Conservation (phyloP, 2,888 invertebrate genomes). For the Julus scanicus region DNA sequence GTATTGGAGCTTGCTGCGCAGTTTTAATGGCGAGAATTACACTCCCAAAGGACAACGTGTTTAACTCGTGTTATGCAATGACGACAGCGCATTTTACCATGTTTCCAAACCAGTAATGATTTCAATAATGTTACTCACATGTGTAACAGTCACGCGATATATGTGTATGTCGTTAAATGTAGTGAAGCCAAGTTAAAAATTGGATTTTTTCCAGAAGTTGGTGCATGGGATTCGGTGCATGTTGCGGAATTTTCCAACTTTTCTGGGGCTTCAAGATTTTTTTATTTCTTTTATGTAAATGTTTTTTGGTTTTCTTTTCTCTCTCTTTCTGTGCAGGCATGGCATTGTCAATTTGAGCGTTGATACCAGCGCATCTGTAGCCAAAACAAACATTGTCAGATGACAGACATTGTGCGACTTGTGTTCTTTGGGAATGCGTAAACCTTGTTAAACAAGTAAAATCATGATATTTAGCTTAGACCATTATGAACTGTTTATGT, state of each 20-base stretch:
- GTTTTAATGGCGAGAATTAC: not conserved
- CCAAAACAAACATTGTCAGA: not conserved
- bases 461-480: not conserved
- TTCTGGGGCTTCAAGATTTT: not conserved
- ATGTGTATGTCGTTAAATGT: not conserved
- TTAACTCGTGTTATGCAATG: slow-evolving; percentile 4
- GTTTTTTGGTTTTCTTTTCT: not conserved
- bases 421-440: not conserved
- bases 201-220: not conserved
- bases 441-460: not conserved
- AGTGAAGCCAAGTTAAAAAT: not conserved
- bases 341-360: not conserved
- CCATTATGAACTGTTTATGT: not conserved
- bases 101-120: not conserved
- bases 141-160: not conserved
- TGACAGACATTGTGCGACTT: not conserved
- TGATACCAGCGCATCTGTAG: not conserved
- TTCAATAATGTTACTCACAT: not conserved
- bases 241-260: not conserved
- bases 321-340: not conserved
- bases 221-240: not conserved
- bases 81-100: not conserved
- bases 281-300: not conserved
- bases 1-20: not conserved
- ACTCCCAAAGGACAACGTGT: slow-evolving; percentile 1